Evolutionary conservation across 2,888 invertebrate genomes (phyloP).

Genomic region (Drosophila flavopinicola): DNA sequence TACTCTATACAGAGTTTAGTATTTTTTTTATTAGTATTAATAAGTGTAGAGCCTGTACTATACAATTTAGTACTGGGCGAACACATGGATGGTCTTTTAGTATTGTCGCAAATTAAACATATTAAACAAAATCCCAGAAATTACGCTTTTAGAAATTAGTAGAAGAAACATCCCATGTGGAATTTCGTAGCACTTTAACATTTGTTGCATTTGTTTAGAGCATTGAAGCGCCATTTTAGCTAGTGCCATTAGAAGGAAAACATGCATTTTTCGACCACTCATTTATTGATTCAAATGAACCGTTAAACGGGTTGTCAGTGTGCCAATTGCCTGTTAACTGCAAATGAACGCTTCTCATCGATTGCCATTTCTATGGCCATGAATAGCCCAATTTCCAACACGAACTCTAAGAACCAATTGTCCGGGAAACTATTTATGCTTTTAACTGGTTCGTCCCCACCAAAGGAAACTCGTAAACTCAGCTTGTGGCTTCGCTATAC

Average conservation of each 20-base stretch:
- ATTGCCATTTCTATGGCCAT: too few relatives aligned
- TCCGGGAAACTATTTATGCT: neutral
- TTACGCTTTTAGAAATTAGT: too few relatives aligned
- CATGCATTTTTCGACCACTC: neutral
- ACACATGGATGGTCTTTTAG: too few relatives aligned
- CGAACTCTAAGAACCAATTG: neutral
- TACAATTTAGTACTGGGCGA: too few relatives aligned
- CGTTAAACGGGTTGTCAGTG: neutral
- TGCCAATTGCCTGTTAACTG: neutral
- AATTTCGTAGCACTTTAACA: too few relatives aligned
- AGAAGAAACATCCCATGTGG: too few relatives aligned
- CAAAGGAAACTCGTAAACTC: constrained; percentile 31
- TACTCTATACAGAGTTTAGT: too few relatives aligned
- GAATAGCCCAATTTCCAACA: neutral
- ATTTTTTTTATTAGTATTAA: too few relatives aligned
- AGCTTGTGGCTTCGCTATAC: constrained; percentile 2
- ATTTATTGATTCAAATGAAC: neutral
- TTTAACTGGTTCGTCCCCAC: constrained; percentile 5
- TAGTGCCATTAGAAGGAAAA: neutral
- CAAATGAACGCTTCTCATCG: neutral
- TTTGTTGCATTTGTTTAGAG: too few relatives aligned
- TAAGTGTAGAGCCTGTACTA: too few relatives aligned
- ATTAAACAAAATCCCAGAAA: too few relatives aligned
- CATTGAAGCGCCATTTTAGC: neutral
- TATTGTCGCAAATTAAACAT: too few relatives aligned